These are phyloP conservation scores for Gallinago nigripennis DNA, from an alignment of 2,797 vertebrate species.

Conservation along the genomic window DNA sequence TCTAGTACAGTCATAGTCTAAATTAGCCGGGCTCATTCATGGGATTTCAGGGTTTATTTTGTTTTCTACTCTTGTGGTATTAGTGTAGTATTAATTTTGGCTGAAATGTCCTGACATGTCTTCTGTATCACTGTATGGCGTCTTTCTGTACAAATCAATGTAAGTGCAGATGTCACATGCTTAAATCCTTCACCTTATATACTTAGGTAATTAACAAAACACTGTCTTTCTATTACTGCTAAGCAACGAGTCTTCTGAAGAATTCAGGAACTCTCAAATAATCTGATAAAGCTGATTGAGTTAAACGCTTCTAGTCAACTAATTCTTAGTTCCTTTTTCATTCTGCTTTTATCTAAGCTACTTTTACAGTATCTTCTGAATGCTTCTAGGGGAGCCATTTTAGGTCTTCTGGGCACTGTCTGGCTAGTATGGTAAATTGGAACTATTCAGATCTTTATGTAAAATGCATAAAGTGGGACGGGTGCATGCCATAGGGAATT, in stretches of 20 bases:
- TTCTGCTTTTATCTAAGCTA: constrained; percentile 22
- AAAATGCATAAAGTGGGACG: neutral
- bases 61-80: neutral
- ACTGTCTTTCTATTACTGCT: neutral
- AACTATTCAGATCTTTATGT: neutral
- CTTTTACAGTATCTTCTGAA: constrained; percentile 18
- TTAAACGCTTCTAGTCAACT: neutral
- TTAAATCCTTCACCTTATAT: neutral
- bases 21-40: neutral
- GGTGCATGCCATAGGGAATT: constrained; percentile 53
- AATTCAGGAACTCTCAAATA: neutral
- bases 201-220: neutral
- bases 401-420: neutral
- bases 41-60: neutral
- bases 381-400: neutral
- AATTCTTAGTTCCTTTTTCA: neutral
- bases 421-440: constrained; percentile 1
- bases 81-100: constrained; percentile 3
- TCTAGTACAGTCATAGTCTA: neutral
- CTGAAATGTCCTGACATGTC: neutral
- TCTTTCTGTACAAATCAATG: neutral
- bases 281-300: neutral
- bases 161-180: neutral
- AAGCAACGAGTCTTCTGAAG: neutral
- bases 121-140: neutral